Base-by-base conservation (phyloP, 2,113 vertebrate genomes). In the Mastomys coucha region DNA sequence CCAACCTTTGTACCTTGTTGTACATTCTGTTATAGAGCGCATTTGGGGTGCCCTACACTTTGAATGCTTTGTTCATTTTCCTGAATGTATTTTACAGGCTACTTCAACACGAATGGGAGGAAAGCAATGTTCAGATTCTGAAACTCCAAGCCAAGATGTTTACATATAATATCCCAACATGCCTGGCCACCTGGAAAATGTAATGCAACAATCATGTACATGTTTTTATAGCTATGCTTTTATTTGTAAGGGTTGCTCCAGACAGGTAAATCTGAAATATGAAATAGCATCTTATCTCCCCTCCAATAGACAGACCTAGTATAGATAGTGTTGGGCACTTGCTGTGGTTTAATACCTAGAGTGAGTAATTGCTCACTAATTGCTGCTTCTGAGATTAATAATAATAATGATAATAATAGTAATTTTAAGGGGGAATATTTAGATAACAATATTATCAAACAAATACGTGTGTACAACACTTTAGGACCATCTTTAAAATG, bases 151-250 rank as follows among this genome's bases (percentile, higher is more conserved):
- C 99, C 97, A 99, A 99, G 97, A 99, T 99, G 99, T 98, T 99
- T 99, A 99, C 98, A 98, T 98, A 98, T 97, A 99, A 98, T 98
- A 97, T 99, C 97, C 99, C 99, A 95, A 99, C 98, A 98, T 99
- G 99, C 99, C 98, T 99, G 99, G 98, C 99, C 98, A 98, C 98
- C 99, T 99, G 99, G 99, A 99, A 99, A 98, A 99, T 99, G 99
- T 99, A 99, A 99, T 99, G 98, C 98, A 98, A 98, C 99, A 99
- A 98, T 99, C 98, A 98, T 98, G 98, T 98, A 98, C 98, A 98
- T 99, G 98, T 99, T 98, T 98, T 98, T 98, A 97, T 99, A 99
- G 98, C 97, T 98, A 98, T 98, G 92, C 97, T 98, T 98, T 98
- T 98, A 96, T 98, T 98, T 98, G 63, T 98, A 98, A 98, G 97